Conservation (phyloP, 2,113 vertebrate genomes). For the Piaya cayana region DNA sequence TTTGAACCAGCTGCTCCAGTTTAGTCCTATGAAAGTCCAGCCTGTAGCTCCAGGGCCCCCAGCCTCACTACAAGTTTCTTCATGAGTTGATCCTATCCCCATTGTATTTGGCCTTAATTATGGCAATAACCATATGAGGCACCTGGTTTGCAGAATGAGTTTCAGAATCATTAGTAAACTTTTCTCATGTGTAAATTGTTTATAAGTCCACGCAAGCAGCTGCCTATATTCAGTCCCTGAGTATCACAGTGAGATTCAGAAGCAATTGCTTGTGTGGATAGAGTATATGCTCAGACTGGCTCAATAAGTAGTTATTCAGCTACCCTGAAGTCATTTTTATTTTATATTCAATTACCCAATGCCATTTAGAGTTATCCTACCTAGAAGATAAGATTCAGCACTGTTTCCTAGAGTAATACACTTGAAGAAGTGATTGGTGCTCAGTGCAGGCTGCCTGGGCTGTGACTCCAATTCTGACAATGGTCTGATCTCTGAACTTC, state of each 20-base stretch:
- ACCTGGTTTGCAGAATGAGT: background rate
- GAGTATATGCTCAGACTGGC: background rate
- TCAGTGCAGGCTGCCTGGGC: background rate
- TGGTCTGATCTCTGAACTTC: background rate
- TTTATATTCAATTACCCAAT: background rate
- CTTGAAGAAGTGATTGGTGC: background rate
- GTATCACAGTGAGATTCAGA: background rate
- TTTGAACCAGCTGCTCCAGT: background rate
- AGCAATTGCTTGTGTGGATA: background rate
- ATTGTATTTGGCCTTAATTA: background rate
- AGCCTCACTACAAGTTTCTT: background rate
- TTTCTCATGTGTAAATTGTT: background rate
- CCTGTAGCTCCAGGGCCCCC: background rate
- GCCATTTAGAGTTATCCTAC: background rate
- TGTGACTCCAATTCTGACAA: background rate
- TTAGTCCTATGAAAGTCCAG: background rate
- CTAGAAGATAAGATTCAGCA: background rate
- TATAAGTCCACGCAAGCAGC: fast-evolving
- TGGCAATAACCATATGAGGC: background rate
- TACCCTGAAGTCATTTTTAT: background rate
- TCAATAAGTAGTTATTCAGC: background rate
- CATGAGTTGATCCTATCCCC: background rate
- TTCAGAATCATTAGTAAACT: background rate
- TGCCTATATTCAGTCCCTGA: background rate
- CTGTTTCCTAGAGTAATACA: background rate